Base-by-base conservation (phyloP, 2,797 vertebrate genomes). In the Enteromius treurensis region DNA sequence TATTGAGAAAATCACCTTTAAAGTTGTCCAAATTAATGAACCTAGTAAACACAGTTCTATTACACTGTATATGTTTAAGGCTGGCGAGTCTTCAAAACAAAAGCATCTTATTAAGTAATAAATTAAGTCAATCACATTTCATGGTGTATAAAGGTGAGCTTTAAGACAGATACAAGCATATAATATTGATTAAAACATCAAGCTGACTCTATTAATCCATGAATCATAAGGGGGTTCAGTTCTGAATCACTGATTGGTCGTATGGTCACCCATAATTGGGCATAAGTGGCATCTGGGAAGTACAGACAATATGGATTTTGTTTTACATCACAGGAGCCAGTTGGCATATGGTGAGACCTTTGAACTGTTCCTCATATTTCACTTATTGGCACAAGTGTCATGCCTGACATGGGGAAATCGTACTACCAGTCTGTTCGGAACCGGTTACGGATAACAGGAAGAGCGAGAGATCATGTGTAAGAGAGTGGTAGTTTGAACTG, bases 321-420 rank as follows among this genome's bases (percentile, higher is more conserved):
- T 65, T 82, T 49, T 42, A 62, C 80, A 82, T 83, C 83, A 79
- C 62, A 81, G 23, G 42, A 81, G 81, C 81, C 85, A 88, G 77
- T 84, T 85, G 87, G 85, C 83, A 69, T 81, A 88, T 84, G 75
- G 81, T 4, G 74, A 67, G 81, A 85, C 87, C 84, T 88, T 82
- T 88, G 87, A 88, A 83, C 87, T 71, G 21, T 45, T 77, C 14
- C 76, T 85, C 87, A 88, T 88, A 79, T 84, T 81, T 88, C 87
- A 86, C 21, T 53, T 5, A 26, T 34, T 82, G 83, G 64, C 69
- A 82, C 9, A 51, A 10, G 6, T 84, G 76, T 77, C 81, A 64
- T 42, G 53, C 11, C 40, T 68, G 60, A 71, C 67, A 60, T 19
- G n/a, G 1, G 40, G 37, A 64, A 37, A 74, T 74, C 37, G 7